These are phyloP conservation scores for Enteromius viviparus DNA, from an alignment of 2,797 vertebrate species.

Conservation along the genomic window DNA sequence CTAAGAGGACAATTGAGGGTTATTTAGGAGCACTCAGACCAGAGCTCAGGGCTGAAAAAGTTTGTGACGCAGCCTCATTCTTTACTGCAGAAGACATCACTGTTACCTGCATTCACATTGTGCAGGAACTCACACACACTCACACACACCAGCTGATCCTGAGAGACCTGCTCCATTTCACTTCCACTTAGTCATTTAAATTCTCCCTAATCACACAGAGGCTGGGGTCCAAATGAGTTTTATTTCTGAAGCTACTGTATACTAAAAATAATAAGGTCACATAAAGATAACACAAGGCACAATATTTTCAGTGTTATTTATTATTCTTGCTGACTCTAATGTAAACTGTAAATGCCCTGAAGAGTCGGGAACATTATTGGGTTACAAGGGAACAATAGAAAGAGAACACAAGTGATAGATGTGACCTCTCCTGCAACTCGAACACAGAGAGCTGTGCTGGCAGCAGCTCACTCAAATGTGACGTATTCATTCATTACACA, in stretches of 20 bases:
- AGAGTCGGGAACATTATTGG: constrained; percentile 2
- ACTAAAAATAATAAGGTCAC: background rate
- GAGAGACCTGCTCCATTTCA: constrained; percentile 50
- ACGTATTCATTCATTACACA: constrained; percentile 10
- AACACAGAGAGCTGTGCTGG: constrained; percentile 10
- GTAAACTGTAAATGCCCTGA: constrained; percentile 8
- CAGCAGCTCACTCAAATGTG: constrained; percentile 18
- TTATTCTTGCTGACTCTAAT: constrained; percentile 3
- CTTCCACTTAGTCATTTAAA: constrained; percentile 14
- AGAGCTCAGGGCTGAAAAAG: constrained; percentile 17
- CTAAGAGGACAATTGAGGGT: background rate
- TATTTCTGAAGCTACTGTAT: background rate
- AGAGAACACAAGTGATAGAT: constrained; percentile 17
- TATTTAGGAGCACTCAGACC: constrained; percentile 26
- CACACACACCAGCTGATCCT: constrained; percentile 5
- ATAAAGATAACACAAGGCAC: background rate
- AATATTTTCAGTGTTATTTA: background rate
- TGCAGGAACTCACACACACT: constrained; percentile 1
- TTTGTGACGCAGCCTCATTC: constrained; percentile 20
- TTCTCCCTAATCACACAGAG: constrained; percentile 16
- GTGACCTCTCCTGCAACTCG: constrained; percentile 1
- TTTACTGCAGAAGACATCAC: constrained; percentile 21
- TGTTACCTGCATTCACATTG: constrained; percentile 37
- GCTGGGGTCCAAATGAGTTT: constrained; percentile 18
- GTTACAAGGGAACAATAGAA: constrained; percentile 20